Evolutionary conservation across 2,797 vertebrate species (phyloP), one percentile per base, ranked within the genome.

Genomic region (Scomberomorus guttatus): DNA sequence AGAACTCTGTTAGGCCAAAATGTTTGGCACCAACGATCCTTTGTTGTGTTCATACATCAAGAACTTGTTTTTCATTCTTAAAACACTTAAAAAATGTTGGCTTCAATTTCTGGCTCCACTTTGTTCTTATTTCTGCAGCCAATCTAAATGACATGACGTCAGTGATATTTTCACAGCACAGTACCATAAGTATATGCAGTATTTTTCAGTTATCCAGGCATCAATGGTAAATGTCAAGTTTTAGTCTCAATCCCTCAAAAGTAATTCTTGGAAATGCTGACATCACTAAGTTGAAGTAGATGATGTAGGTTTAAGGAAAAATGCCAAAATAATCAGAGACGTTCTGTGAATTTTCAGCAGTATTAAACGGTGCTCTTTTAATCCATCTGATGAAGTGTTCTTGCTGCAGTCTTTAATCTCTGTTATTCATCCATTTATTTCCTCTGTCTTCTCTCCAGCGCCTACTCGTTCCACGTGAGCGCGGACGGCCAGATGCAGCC

Each of bases 401-500:
- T 72, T 44, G 9, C n/a, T 48, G 32, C 24, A 67, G 50, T 22
- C 18, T 61, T 72, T 18, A 55, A 34, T 61, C 56, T 46, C 54
- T 25, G 5, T 44, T 56, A 18, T 66, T 67, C 34, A 46, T 52
- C 17, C 12, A 6, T 27, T 56, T 56, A 27, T 8, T 14, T 24
- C 15, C 24, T n/a, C 12, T 10, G 0, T 25, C 34, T 37, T n/a
- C 29, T 39, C 66, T 76, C 17, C 89, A 97, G 96, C 14, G 96
- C 96, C 0, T 97, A 97, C 78, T 97, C 97, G 6, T 97, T 97
- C 92, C 97, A 97, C 0, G 97, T 97, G 64, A 97, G 96, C 0
- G 97, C 96, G 0, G 96, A 97, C 6, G 96, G 96, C 11, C 96
- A 97, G 94, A 97, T 97, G 96, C 96, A 97, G 90, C 96, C 96